Conservation (phyloP, 2,113 vertebrate genomes). For the Glaucidium brasilianum region DNA sequence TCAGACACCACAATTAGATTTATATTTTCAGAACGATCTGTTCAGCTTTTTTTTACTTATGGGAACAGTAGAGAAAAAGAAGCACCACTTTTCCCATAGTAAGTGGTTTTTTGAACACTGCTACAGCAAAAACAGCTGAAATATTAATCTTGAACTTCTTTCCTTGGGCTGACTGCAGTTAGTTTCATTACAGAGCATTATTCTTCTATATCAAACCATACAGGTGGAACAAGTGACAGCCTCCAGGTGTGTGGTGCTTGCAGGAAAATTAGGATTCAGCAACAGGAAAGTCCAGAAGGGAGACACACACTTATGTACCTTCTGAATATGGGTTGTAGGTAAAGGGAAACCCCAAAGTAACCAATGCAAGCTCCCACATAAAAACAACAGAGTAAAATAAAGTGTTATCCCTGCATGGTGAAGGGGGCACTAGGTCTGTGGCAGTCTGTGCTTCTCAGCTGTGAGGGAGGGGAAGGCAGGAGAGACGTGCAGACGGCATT, state of each 20-base stretch:
- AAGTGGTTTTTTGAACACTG: neutral
- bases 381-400: neutral
- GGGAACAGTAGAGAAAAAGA: neutral
- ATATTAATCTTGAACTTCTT: neutral
- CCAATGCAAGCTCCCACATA: neutral
- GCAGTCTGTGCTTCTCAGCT: neutral
- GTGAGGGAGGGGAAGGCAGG: neutral
- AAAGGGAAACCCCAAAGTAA: neutral
- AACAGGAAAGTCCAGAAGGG: neutral
- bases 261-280: neutral
- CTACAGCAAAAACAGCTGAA: neutral
- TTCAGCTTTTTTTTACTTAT: neutral
- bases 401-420: neutral
- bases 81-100: neutral
- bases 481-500: rapidly evolving
- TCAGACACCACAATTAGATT: neutral
- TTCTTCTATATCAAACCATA: neutral
- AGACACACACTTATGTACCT: neutral
- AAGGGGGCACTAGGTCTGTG: neutral
- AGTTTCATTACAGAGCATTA: neutral
- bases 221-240: neutral
- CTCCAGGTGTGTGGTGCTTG: neutral
- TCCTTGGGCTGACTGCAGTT: neutral
- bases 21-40: neutral
- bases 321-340: neutral